A percentile compares a stretch with the other conserved stretches of the same genome.
phyloP scores from a whole-genome alignment of 2,797 vertebrate species.

The Carduelis carduelis region DNA sequence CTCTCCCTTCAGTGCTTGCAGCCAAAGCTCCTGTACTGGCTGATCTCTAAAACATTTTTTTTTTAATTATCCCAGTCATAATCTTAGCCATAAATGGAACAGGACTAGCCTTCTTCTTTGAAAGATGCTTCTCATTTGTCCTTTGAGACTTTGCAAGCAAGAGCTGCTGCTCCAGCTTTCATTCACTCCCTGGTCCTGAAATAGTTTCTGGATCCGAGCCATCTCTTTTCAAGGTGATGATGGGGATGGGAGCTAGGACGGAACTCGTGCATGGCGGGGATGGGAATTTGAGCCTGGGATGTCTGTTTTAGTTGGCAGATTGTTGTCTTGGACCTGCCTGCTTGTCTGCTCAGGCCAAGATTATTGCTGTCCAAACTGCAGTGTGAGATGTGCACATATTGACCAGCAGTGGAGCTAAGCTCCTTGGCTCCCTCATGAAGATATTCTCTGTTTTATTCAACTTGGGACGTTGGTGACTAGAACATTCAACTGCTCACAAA shows the following conservation, averaged over 20 bases:
- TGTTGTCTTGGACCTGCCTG: background rate
- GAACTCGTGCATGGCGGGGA: background rate
- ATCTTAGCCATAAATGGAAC: background rate
- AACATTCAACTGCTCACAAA: background rate
- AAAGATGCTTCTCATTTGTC: background rate
- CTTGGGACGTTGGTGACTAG: background rate
- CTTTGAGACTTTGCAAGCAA: background rate
- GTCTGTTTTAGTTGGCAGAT: conserved; percentile 28
- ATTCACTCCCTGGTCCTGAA: background rate
- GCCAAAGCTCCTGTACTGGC: conserved; percentile 36
- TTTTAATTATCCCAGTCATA: background rate
- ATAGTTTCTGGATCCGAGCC: background rate
- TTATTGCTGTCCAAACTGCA: background rate
- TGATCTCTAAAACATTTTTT: background rate
- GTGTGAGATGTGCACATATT: background rate
- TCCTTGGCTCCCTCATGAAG: background rate
- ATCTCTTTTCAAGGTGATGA: conserved; percentile 27
- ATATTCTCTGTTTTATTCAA: background rate
- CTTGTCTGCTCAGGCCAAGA: background rate
- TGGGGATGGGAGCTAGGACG: background rate
- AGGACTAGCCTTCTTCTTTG: background rate
- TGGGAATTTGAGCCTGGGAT: background rate
- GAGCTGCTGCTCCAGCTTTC: background rate
- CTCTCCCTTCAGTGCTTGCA: background rate
- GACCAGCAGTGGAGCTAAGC: background rate